A percentile compares a stretch with the other conserved stretches of the same genome.
Evolutionary conservation across 92 coral and sea anemone species (phyloP).

Genomic region (Epizoanthus scotinus): DNA sequence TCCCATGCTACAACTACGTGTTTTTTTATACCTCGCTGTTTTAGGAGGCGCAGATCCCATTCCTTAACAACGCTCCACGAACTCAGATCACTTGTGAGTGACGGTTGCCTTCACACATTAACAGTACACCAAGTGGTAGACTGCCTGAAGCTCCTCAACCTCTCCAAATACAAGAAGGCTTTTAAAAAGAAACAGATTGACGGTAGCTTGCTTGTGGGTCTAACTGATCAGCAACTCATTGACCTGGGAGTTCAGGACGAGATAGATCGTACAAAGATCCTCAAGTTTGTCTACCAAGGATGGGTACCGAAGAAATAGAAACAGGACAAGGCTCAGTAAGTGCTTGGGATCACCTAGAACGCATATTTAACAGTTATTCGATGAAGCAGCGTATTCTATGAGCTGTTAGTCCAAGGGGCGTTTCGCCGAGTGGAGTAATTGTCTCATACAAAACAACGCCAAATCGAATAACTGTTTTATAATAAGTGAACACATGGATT

Average conservation of each 20-base stretch:
- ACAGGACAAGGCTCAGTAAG: not conserved
- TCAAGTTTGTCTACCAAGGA: conserved; percentile 22
- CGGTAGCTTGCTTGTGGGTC: conserved; percentile 22
- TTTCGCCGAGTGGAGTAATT: no score
- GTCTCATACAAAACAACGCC: no score
- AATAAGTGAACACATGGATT: no score
- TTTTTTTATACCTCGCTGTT: no score
- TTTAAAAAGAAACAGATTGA: conserved; percentile 36
- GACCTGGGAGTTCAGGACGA: conserved; percentile 23
- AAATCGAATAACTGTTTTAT: no score
- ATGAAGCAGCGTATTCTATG: no score
- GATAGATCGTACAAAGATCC: conserved; percentile 15
- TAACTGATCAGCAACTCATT: conserved; percentile 25
- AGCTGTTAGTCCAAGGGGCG: no score
- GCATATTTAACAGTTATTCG: no score
- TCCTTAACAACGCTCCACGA: not conserved
- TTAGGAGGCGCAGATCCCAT: no score
- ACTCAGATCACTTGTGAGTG: not conserved
- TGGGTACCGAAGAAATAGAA: conserved; percentile 30
- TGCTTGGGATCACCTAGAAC: no score
- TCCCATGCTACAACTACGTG: no score
- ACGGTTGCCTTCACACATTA: not conserved
- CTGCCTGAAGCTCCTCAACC: conserved; percentile 25
- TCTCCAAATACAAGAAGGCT: conserved; percentile 21
- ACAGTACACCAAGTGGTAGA: conserved; percentile 17